A percentile compares a stretch with the other conserved stretches of the same genome.
Conservation (phyloP, 2,113 vertebrate species). For the Parus major region DNA sequence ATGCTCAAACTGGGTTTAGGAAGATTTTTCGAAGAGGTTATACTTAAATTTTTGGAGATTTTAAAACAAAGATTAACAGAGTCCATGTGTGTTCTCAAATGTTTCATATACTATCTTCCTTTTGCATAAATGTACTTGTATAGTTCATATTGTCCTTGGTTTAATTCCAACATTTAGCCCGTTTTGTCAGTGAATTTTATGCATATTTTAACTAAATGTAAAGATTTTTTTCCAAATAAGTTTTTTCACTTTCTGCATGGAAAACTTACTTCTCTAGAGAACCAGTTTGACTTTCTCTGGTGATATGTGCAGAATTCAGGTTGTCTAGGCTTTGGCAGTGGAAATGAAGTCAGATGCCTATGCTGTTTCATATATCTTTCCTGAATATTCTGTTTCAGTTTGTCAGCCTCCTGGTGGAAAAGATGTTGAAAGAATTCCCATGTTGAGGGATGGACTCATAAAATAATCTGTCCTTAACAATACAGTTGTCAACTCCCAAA, state of each 20-base stretch:
- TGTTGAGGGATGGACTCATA: neutral
- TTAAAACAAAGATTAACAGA: neutral
- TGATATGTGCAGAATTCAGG: neutral
- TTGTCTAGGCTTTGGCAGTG: neutral
- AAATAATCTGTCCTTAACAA: conserved; percentile 5
- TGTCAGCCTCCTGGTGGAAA: neutral
- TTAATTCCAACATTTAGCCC: neutral
- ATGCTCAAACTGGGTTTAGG: neutral
- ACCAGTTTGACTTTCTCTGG: neutral
- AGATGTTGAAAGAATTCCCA: neutral
- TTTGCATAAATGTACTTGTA: neutral
- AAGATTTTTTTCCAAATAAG: neutral
- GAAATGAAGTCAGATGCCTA: neutral
- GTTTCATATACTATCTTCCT: neutral
- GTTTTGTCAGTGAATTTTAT: neutral
- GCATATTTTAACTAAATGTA: neutral
- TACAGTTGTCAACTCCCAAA: neutral
- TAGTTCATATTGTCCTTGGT: neutral
- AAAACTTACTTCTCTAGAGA: neutral
- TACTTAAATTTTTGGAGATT: neutral
- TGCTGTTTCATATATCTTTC: neutral
- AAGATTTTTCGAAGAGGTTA: neutral
- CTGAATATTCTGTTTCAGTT: neutral
- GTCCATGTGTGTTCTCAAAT: neutral
- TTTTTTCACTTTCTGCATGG: neutral